These are phyloP conservation scores for Synanceia verrucosa DNA, from an alignment of 2,797 vertebrate genomes.

Conservation along the genomic window DNA sequence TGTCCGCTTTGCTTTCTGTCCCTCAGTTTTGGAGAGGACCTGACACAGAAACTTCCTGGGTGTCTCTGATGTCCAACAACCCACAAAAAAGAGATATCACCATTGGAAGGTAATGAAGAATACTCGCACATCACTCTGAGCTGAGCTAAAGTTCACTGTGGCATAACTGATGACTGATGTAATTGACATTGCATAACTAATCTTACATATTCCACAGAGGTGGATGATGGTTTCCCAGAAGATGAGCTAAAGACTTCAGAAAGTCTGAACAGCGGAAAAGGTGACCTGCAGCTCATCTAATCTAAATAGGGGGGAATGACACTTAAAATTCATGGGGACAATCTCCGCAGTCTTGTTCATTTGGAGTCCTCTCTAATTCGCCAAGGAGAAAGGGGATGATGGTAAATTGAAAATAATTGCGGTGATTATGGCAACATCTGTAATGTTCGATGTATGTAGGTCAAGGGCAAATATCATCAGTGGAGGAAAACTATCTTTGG, in stretches of 20 bases:
- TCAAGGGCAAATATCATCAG: constrained; percentile 65
- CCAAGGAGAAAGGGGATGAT: constrained; percentile 63
- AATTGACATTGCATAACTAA: constrained; percentile 78
- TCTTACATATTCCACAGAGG: constrained; percentile 69
- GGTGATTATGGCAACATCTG: constrained; percentile 74
- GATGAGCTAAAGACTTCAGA: constrained; percentile 63
- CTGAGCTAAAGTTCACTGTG: constrained; percentile 65
- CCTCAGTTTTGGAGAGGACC: constrained; percentile 61
- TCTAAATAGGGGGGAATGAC: constrained; percentile 60
- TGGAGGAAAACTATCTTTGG: constrained; percentile 34
- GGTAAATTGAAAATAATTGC: constrained; percentile 78
- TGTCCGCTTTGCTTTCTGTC: constrained; percentile 75
- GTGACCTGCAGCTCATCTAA: constrained; percentile 73
- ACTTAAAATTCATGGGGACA: constrained; percentile 70
- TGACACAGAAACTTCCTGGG: constrained; percentile 64
- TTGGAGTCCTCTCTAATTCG: constrained; percentile 53
- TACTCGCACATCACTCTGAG: constrained; percentile 49
- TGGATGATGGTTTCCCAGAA: constrained; percentile 52
- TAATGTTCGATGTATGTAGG: constrained; percentile 63
- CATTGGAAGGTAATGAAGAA: constrained; percentile 58
- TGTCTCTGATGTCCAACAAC: constrained; percentile 18
- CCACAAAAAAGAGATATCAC: constrained; percentile 12
- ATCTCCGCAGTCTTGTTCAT: constrained; percentile 57
- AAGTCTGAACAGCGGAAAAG: constrained; percentile 65
- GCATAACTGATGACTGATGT: constrained; percentile 75